A percentile compares a stretch with the other conserved stretches of the same genome.
phyloP scores from a whole-genome alignment of 2,797 vertebrate species.

The Coregonus ussuriensis region DNA sequence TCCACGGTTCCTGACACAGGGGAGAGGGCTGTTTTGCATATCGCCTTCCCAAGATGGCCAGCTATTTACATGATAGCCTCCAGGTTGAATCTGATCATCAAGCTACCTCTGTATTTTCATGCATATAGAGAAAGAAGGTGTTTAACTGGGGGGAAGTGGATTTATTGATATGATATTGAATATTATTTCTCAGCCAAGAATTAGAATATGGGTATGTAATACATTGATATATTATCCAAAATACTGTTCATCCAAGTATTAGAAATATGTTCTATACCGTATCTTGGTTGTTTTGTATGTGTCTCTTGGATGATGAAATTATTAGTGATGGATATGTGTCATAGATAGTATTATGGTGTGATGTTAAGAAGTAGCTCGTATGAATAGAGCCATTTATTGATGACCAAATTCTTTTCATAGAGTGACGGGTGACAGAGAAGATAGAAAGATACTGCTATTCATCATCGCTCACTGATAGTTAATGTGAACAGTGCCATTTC shows the following conservation, averaged over 20 bases:
- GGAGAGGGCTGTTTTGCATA: constrained; percentile 85
- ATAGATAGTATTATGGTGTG: constrained; percentile 32
- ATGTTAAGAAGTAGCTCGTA: constrained; percentile 28
- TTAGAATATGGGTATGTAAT: constrained; percentile 20
- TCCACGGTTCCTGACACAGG: constrained; percentile 75
- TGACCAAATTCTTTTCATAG: constrained; percentile 64
- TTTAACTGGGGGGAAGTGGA: neutral
- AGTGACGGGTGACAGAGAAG: constrained; percentile 59
- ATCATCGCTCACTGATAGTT: constrained; percentile 67
- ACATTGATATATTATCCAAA: neutral
- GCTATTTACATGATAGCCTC: constrained; percentile 83
- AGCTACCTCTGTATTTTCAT: constrained; percentile 68
- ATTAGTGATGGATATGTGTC: constrained; percentile 12
- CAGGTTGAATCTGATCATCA: constrained; percentile 82
- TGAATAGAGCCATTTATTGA: neutral
- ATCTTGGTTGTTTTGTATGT: neutral
- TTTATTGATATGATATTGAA: constrained; percentile 15
- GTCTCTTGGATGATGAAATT: neutral
- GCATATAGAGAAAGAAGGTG: neutral
- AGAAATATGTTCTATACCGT: neutral
- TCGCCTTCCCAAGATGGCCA: constrained; percentile 80
- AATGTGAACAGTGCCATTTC: constrained; percentile 55
- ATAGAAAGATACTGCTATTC: constrained; percentile 69
- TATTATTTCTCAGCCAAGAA: constrained; percentile 33
- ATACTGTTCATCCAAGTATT: neutral